A percentile compares a stretch with the other conserved stretches of the same genome.
Conservation (phyloP, 2,113 vertebrate genomes). For the Oncorhynchus mykiss region DNA sequence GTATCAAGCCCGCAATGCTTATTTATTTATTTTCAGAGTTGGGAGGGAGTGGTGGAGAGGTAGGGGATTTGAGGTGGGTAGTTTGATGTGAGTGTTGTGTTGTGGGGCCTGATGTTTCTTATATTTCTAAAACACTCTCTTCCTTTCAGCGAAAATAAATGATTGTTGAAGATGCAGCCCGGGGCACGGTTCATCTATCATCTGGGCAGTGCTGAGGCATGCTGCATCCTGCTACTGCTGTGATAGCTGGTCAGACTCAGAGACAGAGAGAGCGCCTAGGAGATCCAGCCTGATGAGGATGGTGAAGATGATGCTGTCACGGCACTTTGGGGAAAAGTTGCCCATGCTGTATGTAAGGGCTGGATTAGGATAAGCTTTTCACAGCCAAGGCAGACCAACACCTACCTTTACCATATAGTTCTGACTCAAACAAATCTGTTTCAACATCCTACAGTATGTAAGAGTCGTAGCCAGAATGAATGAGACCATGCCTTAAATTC, state of each 20-base stretch:
- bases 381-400: too few species aligned
- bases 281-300: constrained; percentile 13
- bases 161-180: constrained; percentile 24
- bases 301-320: too few species aligned
- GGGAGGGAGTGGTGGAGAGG: constrained; percentile 1
- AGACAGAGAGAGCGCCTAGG: constrained; percentile 25
- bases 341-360: too few species aligned
- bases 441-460: too few species aligned
- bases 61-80: too few species aligned
- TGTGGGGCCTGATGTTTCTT: constrained; percentile 23
- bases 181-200: constrained; percentile 37
- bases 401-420: too few species aligned
- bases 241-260: background rate
- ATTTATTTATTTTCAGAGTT: constrained; percentile 34
- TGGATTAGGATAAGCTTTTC: too few species aligned
- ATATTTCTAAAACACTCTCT: constrained; percentile 32
- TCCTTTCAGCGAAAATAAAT: constrained; percentile 35
- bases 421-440: too few species aligned
- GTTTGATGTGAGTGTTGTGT: constrained; percentile 12
- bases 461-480: too few species aligned
- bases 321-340: too few species aligned
- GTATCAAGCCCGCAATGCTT: constrained; percentile 59
- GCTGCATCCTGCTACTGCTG: background rate
- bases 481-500: too few species aligned
- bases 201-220: constrained; percentile 5